phyloP scores from a whole-genome alignment of 2,888 invertebrate genomes.

The Hydraecia micacea region DNA sequence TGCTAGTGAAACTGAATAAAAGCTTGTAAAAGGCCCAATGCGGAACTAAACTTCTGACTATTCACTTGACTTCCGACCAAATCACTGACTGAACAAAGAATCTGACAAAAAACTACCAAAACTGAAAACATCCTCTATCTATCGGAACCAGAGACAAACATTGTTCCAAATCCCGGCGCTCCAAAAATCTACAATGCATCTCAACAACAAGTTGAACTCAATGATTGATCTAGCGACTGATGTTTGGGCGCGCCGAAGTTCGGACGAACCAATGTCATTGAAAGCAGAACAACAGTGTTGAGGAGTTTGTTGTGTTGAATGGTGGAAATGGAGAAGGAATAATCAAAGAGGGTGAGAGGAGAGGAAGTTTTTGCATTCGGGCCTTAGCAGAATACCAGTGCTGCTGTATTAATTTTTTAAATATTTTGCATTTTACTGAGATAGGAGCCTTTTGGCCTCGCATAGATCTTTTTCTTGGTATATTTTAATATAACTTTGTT shows the following conservation, averaged over 20 bases:
- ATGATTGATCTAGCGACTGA: slow-evolving; percentile 37
- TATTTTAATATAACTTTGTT: no score
- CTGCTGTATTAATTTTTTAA: no score
- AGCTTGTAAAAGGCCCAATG: not conserved
- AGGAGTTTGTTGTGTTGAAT: not conserved
- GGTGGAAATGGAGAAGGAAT: not conserved
- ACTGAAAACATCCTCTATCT: not conserved
- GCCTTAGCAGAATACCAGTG: no score
- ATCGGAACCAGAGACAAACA: slow-evolving; percentile 1
- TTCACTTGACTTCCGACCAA: not conserved
- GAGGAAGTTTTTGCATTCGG: no score
- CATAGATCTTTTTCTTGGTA: no score
- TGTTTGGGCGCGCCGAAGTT: slow-evolving; percentile 10
- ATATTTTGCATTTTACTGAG: no score
- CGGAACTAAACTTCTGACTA: not conserved
- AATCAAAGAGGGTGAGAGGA: not conserved
- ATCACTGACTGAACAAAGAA: not conserved
- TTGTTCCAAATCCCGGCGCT: not conserved
- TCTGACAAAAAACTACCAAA: not conserved
- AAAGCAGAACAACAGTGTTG: slow-evolving; percentile 40
- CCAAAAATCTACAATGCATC: slow-evolving; percentile 24
- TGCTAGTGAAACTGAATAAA: no score
- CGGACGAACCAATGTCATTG: slow-evolving; percentile 2
- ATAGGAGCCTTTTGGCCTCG: no score
- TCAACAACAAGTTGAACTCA: slow-evolving; percentile 23